These are phyloP conservation scores for Andrena haemorrhoa DNA, from an alignment of 2,888 invertebrate species.

Conservation along the genomic window DNA sequence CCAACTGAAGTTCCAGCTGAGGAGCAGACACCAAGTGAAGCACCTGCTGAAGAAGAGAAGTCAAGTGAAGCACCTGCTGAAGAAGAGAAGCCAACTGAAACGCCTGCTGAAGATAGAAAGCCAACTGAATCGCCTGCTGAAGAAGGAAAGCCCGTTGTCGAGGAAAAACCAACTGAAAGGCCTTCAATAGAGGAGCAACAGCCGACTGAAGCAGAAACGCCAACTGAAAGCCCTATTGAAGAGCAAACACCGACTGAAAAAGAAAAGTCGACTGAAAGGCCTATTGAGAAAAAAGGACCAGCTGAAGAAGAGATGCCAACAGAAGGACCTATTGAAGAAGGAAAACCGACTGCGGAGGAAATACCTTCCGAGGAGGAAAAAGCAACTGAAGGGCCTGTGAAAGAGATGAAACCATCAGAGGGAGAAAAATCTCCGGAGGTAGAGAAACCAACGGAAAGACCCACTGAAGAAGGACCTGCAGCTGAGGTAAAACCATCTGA, in stretches of 20 bases:
- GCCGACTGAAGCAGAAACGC: constrained; percentile 18
- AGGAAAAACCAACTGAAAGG: neutral
- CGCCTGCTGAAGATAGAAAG: constrained; percentile 48
- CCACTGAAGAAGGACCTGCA: constrained; percentile 42
- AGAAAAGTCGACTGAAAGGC: constrained; percentile 49
- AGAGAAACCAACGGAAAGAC: constrained; percentile 54
- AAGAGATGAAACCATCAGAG: constrained; percentile 61
- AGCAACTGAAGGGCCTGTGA: constrained; percentile 19
- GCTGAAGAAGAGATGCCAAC: constrained; percentile 44
- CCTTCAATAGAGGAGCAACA: neutral
- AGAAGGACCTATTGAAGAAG: constrained; percentile 13
- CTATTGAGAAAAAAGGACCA: constrained; percentile 19
- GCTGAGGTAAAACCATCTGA: constrained; percentile 51
- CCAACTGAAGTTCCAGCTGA: constrained; percentile 35
- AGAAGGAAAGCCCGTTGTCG: constrained; percentile 17
- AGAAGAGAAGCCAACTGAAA: constrained; percentile 55
- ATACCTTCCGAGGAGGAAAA: constrained; percentile 33
- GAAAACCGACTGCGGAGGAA: constrained; percentile 49
- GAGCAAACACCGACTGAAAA: constrained; percentile 48
- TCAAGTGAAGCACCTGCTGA: constrained; percentile 47
- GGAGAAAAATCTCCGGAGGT: constrained; percentile 67
- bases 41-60: constrained; percentile 24
- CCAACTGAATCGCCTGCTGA: neutral
- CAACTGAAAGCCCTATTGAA: no score
- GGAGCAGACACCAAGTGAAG: constrained; percentile 2